Evolutionary conservation across 2,888 invertebrate species (phyloP).

Genomic region (Tanytarsus gracilentus): DNA sequence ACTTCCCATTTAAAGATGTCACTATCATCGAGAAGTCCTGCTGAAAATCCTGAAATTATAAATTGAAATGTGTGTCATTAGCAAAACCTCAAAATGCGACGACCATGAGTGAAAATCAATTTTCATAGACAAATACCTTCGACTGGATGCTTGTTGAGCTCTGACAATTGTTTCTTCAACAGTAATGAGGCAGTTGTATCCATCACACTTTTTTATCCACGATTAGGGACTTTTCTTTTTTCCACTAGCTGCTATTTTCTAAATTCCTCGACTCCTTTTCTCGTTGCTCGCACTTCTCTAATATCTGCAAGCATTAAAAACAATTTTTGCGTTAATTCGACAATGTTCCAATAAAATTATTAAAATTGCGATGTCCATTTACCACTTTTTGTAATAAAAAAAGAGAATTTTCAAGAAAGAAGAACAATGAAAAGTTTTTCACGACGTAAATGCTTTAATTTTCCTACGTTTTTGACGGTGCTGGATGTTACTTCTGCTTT

Average conservation of each 20-base stretch:
- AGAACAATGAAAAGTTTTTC: constrained; percentile 6
- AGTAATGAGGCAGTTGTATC: constrained; percentile 24
- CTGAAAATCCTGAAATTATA: constrained; percentile 84
- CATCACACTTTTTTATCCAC: too few relatives aligned
- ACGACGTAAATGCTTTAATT: not conserved
- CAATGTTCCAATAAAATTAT: not conserved
- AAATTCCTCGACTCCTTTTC: too few relatives aligned
- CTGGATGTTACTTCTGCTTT: too few relatives aligned
- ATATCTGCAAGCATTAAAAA: too few relatives aligned
- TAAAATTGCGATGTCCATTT: not conserved
- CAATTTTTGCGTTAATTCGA: too few relatives aligned
- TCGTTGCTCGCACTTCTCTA: too few relatives aligned
- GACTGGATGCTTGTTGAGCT: constrained; percentile 16
- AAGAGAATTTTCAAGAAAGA: not conserved
- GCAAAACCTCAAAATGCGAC: not conserved
- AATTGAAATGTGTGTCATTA: not conserved
- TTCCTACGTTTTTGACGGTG: not conserved
- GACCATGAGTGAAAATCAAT: not conserved
- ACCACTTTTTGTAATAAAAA: not conserved
- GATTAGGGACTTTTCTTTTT: too few relatives aligned
- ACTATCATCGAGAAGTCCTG: constrained; percentile 98
- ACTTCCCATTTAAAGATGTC: constrained; percentile 99
- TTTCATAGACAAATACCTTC: not conserved
- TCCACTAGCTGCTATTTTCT: too few relatives aligned
- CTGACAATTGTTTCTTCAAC: constrained; percentile 22